A percentile compares a stretch with the other conserved stretches of the same genome.
phyloP scores from a whole-genome alignment of 2,113 vertebrate species.

The Atlantisia rogersi region DNA sequence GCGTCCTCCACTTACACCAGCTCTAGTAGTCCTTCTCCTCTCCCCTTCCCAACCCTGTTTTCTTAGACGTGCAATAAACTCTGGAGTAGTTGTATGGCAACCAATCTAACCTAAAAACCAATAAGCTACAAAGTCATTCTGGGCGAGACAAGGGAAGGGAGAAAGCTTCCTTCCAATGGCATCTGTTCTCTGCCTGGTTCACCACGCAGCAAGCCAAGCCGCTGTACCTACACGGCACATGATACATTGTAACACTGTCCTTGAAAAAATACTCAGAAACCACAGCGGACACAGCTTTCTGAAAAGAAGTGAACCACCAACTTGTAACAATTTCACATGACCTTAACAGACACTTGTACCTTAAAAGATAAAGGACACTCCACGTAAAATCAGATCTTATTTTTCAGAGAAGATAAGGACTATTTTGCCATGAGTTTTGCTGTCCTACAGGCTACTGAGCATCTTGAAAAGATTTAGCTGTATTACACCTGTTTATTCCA shows the following conservation, averaged over 20 bases:
- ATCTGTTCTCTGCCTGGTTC: not conserved
- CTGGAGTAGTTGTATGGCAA: not conserved
- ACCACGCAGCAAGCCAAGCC: not conserved
- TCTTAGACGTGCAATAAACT: accelerated
- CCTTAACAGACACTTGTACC: not conserved
- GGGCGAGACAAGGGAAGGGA: not conserved
- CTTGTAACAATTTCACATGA: not conserved
- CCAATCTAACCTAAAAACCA: not conserved
- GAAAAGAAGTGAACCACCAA: not conserved
- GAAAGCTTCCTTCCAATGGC: not conserved
- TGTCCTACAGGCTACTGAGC: not conserved
- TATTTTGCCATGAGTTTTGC: not conserved
- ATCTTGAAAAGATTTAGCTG: not conserved
- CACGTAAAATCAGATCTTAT: not conserved
- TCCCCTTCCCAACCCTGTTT: not conserved
- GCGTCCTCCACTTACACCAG: accelerated
- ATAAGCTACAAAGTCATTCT: not conserved
- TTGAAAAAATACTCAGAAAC: not conserved
- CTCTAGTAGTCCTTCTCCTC: not conserved
- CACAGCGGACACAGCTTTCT: not conserved
- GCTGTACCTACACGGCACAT: not conserved
- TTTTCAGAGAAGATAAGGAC: not conserved
- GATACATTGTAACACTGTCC: not conserved
- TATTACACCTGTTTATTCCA: not conserved
- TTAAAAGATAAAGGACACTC: not conserved